phyloP scores from a whole-genome alignment of 2,797 vertebrate species.

The Antrozous pallidus region DNA sequence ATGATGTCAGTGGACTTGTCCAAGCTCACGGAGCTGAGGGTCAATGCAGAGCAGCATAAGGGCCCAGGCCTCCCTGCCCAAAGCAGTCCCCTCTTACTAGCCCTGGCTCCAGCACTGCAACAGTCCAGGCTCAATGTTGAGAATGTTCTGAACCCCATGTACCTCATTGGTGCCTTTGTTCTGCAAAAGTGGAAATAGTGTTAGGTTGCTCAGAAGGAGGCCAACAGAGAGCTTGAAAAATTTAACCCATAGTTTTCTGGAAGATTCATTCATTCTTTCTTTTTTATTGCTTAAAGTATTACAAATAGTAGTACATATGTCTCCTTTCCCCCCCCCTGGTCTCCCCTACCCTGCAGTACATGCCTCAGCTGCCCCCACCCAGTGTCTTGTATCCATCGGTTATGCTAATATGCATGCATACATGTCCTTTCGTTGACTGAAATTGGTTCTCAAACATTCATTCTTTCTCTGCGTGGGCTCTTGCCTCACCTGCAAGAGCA shows the following conservation, averaged over 20 bases:
- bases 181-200: background rate
- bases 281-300: no score
- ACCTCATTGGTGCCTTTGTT: background rate
- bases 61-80: fast-evolving
- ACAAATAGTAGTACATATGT: no score
- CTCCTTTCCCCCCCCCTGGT: no score
- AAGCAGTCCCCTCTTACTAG: fast-evolving
- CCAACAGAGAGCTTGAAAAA: background rate
- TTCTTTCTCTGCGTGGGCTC: no score
- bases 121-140: background rate
- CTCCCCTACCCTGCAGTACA: no score
- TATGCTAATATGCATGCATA: no score
- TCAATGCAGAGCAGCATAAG: fast-evolving
- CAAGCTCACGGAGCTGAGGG: background rate
- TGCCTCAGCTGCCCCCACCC: no score
- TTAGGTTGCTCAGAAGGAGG: background rate
- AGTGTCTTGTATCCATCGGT: no score
- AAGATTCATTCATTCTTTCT: fast-evolving
- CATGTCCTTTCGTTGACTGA: no score
- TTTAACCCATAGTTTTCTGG: background rate
- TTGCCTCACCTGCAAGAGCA: fast-evolving
- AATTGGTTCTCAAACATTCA: no score
- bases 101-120: fast-evolving
- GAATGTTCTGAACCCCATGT: no score
- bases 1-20: no score